Evolutionary conservation across 2,113 vertebrate genomes (phyloP).

Genomic region (Anser brachyrhynchus): DNA sequence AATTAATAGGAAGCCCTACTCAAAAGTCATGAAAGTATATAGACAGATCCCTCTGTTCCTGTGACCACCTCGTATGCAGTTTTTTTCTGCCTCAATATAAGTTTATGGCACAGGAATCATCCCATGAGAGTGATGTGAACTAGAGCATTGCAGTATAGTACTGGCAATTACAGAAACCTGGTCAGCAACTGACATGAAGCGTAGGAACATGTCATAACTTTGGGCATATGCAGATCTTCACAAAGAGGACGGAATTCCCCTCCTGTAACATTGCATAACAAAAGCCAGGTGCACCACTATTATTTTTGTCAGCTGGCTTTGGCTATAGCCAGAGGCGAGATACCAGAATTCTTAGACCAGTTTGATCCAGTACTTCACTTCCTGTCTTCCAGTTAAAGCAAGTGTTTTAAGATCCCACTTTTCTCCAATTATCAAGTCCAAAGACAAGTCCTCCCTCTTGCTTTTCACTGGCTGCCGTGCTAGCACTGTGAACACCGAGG

Average conservation of each 20-base stretch:
- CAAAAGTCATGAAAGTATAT: background rate
- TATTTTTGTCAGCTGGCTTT: conserved; percentile 58
- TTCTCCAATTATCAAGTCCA: background rate
- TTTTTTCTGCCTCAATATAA: fast-evolving
- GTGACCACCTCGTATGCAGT: background rate
- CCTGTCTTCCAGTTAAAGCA: conserved; percentile 48
- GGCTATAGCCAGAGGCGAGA: background rate
- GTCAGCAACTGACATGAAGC: background rate
- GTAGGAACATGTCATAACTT: conserved; percentile 19
- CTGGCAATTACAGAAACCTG: background rate
- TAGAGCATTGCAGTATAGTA: background rate
- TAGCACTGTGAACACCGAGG: background rate
- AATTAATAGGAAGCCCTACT: background rate
- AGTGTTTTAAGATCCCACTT: background rate
- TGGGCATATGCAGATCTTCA: background rate
- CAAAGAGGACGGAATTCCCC: conserved; percentile 58
- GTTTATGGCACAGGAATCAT: background rate
- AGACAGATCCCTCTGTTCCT: background rate
- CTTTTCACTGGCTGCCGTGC: background rate
- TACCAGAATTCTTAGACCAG: conserved; percentile 41
- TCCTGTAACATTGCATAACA: conserved; percentile 27
- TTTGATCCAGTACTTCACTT: conserved; percentile 47
- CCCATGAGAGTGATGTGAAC: background rate
- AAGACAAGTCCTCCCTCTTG: background rate
- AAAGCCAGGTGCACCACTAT: conserved; percentile 54